These are phyloP conservation scores for Neoascia interrupta DNA, from an alignment of 2,888 invertebrate genomes.

Conservation along the genomic window DNA sequence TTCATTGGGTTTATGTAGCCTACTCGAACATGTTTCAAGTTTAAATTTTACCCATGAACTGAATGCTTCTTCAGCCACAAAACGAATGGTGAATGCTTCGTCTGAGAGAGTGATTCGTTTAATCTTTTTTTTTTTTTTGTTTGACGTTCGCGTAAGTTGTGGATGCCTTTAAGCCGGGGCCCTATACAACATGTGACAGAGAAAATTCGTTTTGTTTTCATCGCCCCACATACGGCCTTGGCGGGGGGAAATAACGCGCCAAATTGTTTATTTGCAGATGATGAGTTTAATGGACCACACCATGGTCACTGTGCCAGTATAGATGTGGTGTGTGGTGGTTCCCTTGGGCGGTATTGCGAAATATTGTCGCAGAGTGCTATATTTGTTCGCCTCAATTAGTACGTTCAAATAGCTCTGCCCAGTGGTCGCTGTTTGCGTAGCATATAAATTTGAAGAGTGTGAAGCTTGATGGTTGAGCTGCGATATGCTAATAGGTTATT, in stretches of 20 bases:
- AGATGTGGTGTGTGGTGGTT: neutral
- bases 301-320: constrained; percentile 46
- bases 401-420: constrained; percentile 43
- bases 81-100: too few species aligned
- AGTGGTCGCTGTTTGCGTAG: too few species aligned
- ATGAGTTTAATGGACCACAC: constrained; percentile 52
- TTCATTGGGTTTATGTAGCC: too few species aligned
- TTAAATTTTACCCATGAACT: constrained; percentile 55
- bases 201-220: too few species aligned
- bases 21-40: constrained; percentile 52
- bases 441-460: neutral
- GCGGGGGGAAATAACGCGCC: neutral
- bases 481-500: constrained; percentile 26
- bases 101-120: constrained; percentile 40
- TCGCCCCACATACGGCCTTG: too few species aligned
- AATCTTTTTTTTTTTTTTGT: constrained; percentile 19
- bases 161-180: too few species aligned
- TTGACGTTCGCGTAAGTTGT: too few species aligned
- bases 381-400: constrained; percentile 50
- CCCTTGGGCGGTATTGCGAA: constrained; percentile 10
- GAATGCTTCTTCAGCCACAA: constrained; percentile 53
- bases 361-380: constrained; percentile 41
- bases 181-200: too few species aligned
- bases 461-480: neutral
- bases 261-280: constrained; percentile 41